Evolutionary conservation across 2,888 invertebrate species (phyloP), one percentile per base, ranked within the genome.

Genomic region (Hirtodrosophila cameraria): DNA sequence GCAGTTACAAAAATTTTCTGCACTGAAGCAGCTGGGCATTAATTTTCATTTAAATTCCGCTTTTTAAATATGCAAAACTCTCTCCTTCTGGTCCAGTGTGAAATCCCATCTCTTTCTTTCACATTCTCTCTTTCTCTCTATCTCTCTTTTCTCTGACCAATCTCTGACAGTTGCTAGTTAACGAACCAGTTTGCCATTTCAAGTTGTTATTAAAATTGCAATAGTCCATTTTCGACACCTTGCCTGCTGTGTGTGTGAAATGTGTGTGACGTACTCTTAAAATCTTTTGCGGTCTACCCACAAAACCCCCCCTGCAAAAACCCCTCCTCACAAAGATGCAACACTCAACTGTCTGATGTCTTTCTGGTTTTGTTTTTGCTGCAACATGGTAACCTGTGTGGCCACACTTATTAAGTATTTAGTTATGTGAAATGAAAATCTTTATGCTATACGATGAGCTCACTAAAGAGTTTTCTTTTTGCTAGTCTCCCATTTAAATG

Each of bases 41-140:
- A 78, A 85, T 78, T 85, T 85, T 64, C 75, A 85, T 80, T 80
- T 78, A 85, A 82, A 82, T 85, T 85, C 73, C 57, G 49, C 49
- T 50, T 58, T 43, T 65, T 61, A 65, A 69, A 69, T 60, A 72
- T 61, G 75, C 70, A 75, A 69, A 69, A 57, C 42, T 53, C 68
- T 52, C 36, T 46, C n/a, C n/a, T 64, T 55, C 64, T 49, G 64
- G 54, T 63, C 27, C 49, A 53, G 9, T n/a, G n/a, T n/a, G n/a
- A n/a, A n/a, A n/a, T n/a, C n/a, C n/a, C n/a, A n/a, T n/a, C n/a
- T n/a, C n/a, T n/a, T n/a, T n/a, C n/a, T n/a, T n/a, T n/a, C n/a
- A n/a, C n/a, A 57, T 39, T 53, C 68, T 52, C 36, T 46, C n/a
- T n/a, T 64, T 55, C 64, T 49, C 63, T 63, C 27, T 45, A 53